phyloP scores from a whole-genome alignment of 1,140 invertebrate genomes.

The Aphelinus certus region DNA sequence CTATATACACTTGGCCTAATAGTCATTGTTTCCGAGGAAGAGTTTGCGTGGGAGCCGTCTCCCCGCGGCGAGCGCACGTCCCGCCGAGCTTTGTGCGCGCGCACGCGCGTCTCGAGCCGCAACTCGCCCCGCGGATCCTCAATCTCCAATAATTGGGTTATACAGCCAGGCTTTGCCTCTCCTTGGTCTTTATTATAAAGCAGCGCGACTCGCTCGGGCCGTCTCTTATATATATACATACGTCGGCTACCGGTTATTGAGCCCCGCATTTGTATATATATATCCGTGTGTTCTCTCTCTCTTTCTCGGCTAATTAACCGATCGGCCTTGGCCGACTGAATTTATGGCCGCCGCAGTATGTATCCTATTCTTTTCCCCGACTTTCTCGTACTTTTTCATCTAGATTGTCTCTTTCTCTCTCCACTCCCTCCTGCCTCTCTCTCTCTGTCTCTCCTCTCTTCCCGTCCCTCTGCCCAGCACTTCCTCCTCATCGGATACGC shows the following conservation, averaged over 20 bases:
- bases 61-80: background rate
- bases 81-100: background rate
- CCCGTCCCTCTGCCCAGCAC: too few species aligned
- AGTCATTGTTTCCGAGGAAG: constrained; percentile 46
- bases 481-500: too few species aligned
- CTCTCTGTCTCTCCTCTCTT: background rate
- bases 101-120: background rate
- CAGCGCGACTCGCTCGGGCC: background rate
- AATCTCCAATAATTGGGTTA: constrained; percentile 43
- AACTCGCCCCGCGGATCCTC: constrained; percentile 11
- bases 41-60: constrained; percentile 27
- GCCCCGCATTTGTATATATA: constrained; percentile 9
- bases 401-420: background rate
- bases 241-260: constrained; percentile 29
- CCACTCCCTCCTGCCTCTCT: background rate
- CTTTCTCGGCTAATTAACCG: constrained; percentile 36
- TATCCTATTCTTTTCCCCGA: constrained; percentile 1
- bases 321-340: constrained; percentile 37
- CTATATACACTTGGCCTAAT: constrained; percentile 47
- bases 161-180: background rate
- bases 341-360: constrained; percentile 25
- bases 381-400: background rate
- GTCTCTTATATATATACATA: background rate
- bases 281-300: background rate
- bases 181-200: constrained; percentile 22